Base-by-base conservation (phyloP, 64 coral and sea anemone species). In the Pocillopora damicornis region DNA sequence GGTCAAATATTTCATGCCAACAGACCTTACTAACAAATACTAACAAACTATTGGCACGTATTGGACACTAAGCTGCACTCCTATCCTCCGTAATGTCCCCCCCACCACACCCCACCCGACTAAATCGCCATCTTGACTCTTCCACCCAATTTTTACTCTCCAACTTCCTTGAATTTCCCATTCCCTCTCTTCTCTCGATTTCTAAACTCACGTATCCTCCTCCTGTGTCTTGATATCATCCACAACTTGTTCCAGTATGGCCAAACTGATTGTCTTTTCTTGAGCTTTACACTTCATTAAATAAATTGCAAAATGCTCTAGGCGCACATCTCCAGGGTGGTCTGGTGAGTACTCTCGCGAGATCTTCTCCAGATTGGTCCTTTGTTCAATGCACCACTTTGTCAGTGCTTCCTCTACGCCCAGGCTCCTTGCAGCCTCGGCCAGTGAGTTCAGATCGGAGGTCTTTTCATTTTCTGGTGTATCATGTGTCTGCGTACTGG, bases 251-350 rank as follows among this genome's bases (percentile, higher is more conserved):
- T 98, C 83, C 23, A 98, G 64, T 60, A 98, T 98, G 13, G 92
- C 92, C 83, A 67, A 75, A 26, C 90, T 83, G 64, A 94, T 76
- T 1, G 17, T 87, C 18, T 86, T 35, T 22, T 72, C 61, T 13
- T 92, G 67, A 9, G 92, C 95, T 58, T 89, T 87, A 79, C 95
- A 94, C 72, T 76, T 89, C 62, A 98, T 91, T 15, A 98, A 74
- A 62, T 98, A 98, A 15, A 91, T 86, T 14, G 87, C 92, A 66
- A 94, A 88, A n/a, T 94, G 89, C 67, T 98, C 92, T 18, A 98
- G 79, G 69, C 95, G 95, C 59, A 91, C 89, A 88, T 98, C 95
- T 45, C 89, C 76, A 20, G 86, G 85, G 25, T 80, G 45, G 23
- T 91, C 74, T 14, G 86, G 92, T 45, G 87, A 22, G 63, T 89